Evolutionary conservation across 2,113 vertebrate species (phyloP), one percentile per base, ranked within the genome.

Genomic region (rat (Rattus norvegicus)): DNA sequence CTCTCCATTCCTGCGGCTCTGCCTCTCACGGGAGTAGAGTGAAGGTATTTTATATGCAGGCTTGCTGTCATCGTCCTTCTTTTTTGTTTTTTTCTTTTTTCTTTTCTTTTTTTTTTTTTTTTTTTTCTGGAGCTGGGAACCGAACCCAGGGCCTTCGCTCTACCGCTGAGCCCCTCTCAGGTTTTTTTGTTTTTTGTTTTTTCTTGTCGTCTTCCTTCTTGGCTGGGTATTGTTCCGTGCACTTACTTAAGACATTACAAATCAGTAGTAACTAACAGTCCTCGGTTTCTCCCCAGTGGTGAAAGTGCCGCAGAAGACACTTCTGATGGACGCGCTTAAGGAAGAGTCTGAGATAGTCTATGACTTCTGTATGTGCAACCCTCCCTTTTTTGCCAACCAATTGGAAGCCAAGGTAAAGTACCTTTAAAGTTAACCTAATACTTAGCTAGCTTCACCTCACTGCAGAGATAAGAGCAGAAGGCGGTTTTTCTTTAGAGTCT

Each of bases 331-430:
- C 96, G 99, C 99, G 24, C 98, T 99, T 96, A 99, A 99, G 97
- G 99, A 99, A 96, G 99, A 99, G 98, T 99, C 99, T 22, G 99
- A 99, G 92, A 99, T 99, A 0, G 95, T 99, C 92, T 99, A 99
- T 33, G 99, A 99, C 98, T 99, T 99, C 98, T 99, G 99, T 98
- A 99, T 99, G 99, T 99, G 99, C 97, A 99, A 99, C 87, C 99
- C 99, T 79, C 99, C 99, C 0, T 99, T 99, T 98, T 99, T 99
- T 97, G 99, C 99, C 85, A 99, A 99, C 98, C 99, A 99, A 17
- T 93, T 99, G 91, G 99, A 99, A 98, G 99, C 99, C 0, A 99
- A 99, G 99, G 99, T 99, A 98, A 96, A 93, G 5, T 93, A 54
- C 72, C 54, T 96, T 90, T 69, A 94, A 94, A 93, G 73, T 91